Conservation (phyloP, 2,113 vertebrate genomes). For the Corvus cornix region DNA sequence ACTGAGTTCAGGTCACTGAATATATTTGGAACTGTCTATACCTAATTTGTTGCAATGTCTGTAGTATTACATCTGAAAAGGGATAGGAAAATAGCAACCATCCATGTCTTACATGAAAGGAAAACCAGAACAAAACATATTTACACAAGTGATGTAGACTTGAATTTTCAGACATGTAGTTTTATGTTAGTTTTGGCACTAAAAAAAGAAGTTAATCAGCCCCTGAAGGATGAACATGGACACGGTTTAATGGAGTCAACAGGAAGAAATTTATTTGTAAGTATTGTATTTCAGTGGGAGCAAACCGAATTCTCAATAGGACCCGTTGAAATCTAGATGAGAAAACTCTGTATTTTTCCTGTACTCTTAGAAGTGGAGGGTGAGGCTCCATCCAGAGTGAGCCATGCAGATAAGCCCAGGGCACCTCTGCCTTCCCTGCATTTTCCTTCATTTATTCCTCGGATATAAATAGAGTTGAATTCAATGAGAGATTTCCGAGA, state of each 20-base stretch:
- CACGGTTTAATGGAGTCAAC: not conserved
- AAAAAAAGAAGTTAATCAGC: not conserved
- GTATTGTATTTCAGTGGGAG: conserved; percentile 6
- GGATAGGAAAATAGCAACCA: not conserved
- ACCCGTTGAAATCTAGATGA: not conserved
- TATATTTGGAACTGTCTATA: not conserved
- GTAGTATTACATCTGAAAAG: not conserved
- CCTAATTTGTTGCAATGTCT: not conserved
- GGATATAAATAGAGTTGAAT: not conserved
- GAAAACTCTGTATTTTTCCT: not conserved
- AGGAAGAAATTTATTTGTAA: conserved; percentile 7
- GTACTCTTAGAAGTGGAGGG: not conserved
- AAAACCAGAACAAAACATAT: not conserved
- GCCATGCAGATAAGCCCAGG: not conserved
- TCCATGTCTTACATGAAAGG: not conserved
- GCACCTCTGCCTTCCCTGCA: not conserved
- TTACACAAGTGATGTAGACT: not conserved
- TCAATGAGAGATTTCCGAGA: not conserved
- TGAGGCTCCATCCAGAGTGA: not conserved
- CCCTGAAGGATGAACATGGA: not conserved
- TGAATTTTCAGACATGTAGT: not conserved
- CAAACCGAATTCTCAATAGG: not conserved
- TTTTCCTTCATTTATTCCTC: not conserved
- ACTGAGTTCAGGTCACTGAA: not conserved
- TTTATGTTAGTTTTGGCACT: conserved; percentile 22